A percentile compares a stretch with the other conserved stretches of the same genome.
These are phyloP conservation scores for Phasia obesa DNA, from an alignment of 2,888 invertebrate genomes.

Conservation along the genomic window DNA sequence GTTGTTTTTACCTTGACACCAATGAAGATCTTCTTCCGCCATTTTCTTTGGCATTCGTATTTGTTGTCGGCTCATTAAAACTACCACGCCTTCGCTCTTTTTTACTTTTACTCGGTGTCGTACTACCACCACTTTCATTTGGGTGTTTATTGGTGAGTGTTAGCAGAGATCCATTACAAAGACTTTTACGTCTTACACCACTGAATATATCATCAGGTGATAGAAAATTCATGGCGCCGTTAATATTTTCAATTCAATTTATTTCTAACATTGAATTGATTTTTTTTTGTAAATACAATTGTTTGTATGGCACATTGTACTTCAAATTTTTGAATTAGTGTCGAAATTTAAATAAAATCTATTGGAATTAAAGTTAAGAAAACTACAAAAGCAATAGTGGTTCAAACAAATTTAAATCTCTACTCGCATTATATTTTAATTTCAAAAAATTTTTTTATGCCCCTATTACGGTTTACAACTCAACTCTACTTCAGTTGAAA, in stretches of 20 bases:
- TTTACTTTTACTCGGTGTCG: slow-evolving; percentile 76
- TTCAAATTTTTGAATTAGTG: background rate
- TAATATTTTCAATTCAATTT: slow-evolving; percentile 12
- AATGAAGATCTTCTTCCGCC: slow-evolving; percentile 82
- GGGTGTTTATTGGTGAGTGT: slow-evolving; percentile 72
- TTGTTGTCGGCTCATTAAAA: slow-evolving; percentile 77
- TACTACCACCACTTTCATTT: slow-evolving; percentile 68
- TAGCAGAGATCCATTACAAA: slow-evolving; percentile 79
- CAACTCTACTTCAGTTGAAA: too few relatives aligned
- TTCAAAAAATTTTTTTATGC: too few relatives aligned
- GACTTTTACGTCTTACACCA: slow-evolving; percentile 79
- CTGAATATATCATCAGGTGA: slow-evolving; percentile 79
- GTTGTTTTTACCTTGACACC: slow-evolving; percentile 82
- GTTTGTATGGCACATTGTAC: slow-evolving; percentile 7
- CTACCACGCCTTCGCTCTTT: slow-evolving; percentile 80
- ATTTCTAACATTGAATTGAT: slow-evolving; percentile 19
- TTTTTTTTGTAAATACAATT: background rate
- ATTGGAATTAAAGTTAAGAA: too few relatives aligned
- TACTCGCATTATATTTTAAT: too few relatives aligned
- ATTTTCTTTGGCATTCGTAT: slow-evolving; percentile 60
- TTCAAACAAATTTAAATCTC: too few relatives aligned
- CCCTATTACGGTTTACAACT: too few relatives aligned
- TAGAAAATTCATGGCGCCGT: slow-evolving; percentile 77
- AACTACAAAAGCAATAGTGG: too few relatives aligned
- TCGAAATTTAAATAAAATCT: too few relatives aligned